Conservation (phyloP, 2,888 invertebrate genomes). For the Sepiola atlantica region DNA sequence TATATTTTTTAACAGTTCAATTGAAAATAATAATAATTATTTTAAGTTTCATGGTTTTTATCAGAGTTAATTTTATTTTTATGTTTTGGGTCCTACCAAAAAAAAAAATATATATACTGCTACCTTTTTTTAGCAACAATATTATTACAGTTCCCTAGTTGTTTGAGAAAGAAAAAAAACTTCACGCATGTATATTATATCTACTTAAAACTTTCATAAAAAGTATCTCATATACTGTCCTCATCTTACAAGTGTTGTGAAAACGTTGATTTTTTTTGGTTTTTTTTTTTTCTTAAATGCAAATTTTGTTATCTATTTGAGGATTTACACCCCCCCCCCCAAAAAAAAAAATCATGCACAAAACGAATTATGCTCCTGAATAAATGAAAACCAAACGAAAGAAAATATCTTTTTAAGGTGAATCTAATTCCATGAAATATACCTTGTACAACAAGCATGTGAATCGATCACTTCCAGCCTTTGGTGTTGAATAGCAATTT, state of each 20-base stretch:
- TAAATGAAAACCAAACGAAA: not conserved
- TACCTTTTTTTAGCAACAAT: too few species aligned
- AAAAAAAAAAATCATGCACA: not conserved
- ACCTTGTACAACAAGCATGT: not conserved
- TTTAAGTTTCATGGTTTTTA: not conserved
- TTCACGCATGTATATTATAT: not conserved
- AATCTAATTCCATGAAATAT: not conserved
- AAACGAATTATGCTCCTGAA: not conserved
- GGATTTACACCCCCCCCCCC: too few species aligned
- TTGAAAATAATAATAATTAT: too few species aligned
- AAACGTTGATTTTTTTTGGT: not conserved
- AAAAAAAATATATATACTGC: too few species aligned
- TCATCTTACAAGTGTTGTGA: not conserved
- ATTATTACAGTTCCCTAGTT: too few species aligned
- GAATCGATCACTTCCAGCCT: not conserved
- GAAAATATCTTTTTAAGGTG: not conserved
- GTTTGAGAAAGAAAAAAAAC: not conserved
- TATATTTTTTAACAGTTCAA: conserved; percentile 3
- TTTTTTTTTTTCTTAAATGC: not conserved
- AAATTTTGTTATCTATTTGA: not conserved
- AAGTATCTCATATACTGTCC: not conserved
- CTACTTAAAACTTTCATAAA: not conserved
- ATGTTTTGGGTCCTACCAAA: not conserved
- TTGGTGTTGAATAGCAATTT: not conserved
- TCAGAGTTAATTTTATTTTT: not conserved